Base-by-base conservation (phyloP, 1,140 invertebrate species). In the Drosophila baimaii region DNA sequence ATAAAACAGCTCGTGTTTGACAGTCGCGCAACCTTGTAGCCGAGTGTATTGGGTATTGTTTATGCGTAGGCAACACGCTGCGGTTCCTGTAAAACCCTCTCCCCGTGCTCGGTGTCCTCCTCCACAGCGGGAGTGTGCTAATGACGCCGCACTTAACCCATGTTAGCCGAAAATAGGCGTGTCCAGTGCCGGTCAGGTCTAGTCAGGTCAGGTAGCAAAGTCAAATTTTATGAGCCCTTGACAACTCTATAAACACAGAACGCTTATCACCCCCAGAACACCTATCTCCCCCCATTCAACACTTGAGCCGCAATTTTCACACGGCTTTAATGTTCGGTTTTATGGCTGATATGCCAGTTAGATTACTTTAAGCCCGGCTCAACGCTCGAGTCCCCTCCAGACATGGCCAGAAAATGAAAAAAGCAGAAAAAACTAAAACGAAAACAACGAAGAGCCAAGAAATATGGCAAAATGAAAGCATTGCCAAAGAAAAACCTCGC, bases 211-310 rank as follows among this genome's bases (percentile, higher is more conserved):
- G 83, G 83, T 79, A 88, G 73, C 56, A 62, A 56, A 44, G 76
- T 77, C 58, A 69, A 79, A 61, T 86, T 76, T 86, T 79, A 88
- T 76, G 79, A 79, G 71, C 76, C 68, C 83, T 86, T 86, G 82
- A 86, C 75, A 79, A 79, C 79, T 82, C 83, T 77, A 82, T 88
- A 81, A 86, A 81, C 68, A 72, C 52, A 81, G 33, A 72, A 39
- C 41, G 82, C 69, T 85, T 85, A 85, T 85, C 81, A 71, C 69
- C 31, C 41, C 33, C 51, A 52, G 8, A 21, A 35, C 51, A 52
- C 51, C 51, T 35, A 52, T 33, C 15, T 4, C 29, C 13, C n/a
- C 55, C 19, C 31, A 29, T 56, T 64, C 43, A 73, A 58, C 78
- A 57, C 54, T 75, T 54, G 57, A 65, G 52, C 51, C 41, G 58